These are phyloP conservation scores for Epinotia ramella DNA, from an alignment of 2,888 invertebrate genomes.

Conservation along the genomic window DNA sequence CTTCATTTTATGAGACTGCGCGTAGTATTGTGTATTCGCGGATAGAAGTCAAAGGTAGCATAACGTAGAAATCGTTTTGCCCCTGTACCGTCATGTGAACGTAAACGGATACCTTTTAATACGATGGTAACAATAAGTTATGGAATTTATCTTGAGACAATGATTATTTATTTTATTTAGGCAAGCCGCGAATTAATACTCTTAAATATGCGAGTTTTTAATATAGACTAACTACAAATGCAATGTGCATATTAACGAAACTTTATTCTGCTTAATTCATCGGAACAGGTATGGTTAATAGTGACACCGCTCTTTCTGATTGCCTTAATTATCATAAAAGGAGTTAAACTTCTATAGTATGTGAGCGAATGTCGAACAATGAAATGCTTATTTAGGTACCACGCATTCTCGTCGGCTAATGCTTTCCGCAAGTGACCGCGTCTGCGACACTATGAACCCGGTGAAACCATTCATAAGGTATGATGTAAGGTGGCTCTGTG, in stretches of 20 bases:
- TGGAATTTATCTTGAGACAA: slow-evolving; percentile 30
- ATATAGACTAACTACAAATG: slow-evolving; percentile 1
- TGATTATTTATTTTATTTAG: slow-evolving; percentile 36
- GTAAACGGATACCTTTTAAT: slow-evolving; percentile 22
- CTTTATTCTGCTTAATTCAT: slow-evolving; percentile 10
- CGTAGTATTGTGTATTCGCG: slow-evolving; percentile 17
- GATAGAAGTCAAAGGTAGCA: slow-evolving; percentile 26
- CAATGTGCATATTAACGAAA: slow-evolving; percentile 2
- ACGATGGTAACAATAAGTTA: slow-evolving; percentile 26
- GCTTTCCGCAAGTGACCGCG: slow-evolving; percentile 10
- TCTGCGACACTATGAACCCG: slow-evolving; percentile 25
- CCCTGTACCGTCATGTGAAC: slow-evolving; percentile 31
- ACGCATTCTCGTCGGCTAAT: slow-evolving; percentile 8
- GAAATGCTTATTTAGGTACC: slow-evolving; percentile 22
- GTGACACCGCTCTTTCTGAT: slow-evolving; percentile 9
- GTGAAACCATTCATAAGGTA: slow-evolving; percentile 35
- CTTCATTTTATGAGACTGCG: slow-evolving; percentile 28
- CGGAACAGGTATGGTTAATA: slow-evolving; percentile 2
- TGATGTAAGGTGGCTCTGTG: slow-evolving; percentile 23
- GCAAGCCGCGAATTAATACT: slow-evolving; percentile 25
- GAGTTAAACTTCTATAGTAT: slow-evolving; percentile 14
- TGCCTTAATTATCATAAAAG: slow-evolving; percentile 28
- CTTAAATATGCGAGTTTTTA: slow-evolving; percentile 13
- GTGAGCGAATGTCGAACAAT: slow-evolving; percentile 22
- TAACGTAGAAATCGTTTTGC: slow-evolving; percentile 29